Base-by-base conservation (phyloP, 35 echinoderm and acorn worm species). In the Apostichopus japonicus region DNA sequence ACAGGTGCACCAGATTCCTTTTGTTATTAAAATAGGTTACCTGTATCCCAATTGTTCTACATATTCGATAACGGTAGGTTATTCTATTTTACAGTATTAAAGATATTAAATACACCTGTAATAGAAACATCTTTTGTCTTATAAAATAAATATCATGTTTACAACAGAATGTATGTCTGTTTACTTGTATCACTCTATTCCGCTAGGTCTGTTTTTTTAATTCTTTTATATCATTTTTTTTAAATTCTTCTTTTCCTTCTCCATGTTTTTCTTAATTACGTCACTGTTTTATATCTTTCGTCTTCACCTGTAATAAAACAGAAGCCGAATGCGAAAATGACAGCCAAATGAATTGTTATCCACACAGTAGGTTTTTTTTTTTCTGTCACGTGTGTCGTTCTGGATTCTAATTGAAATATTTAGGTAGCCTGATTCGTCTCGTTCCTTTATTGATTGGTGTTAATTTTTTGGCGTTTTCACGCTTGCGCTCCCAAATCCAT, bases 391-490 rank as follows among this genome's bases (percentile, higher is more conserved):
- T 75, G 17, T 75, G 71, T 24, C 71, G 71, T 75, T 19, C 17
- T 44, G 33, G 33, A 75, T 75, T 75, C 81, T 84, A 84, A 84
- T 84, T 84, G 55, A 17, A 84, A 84, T 84, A 84, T 84, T 84
- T 84, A 58, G 54, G 54, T 84, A 58, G 81, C 81, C 81, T 84
- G 56, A 84, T 84, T 58, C 56, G 33, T 23, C 54, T 84, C 81
- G 81, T 58, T 58, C 23, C 4, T 23, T 58, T 84, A 84, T 84
- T 23, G 81, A 84, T 58, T 24, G 81, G 53, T 84, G 16, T 57
- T 84, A 56, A 84, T 84, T 84, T 84, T 84, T 84, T 84, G 81
- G 81, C 81, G 15, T 84, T 84, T 84, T 84, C 81, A 84, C 81
- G 81, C 54, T 58, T 84, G 81, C 23, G 19, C 57, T 84, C 81